Percentiles rank a stretch among this genome's conserved stretches.
These are phyloP conservation scores for Nephila pilipes DNA, from an alignment of 1,140 invertebrate genomes.

Conservation along the genomic window DNA sequence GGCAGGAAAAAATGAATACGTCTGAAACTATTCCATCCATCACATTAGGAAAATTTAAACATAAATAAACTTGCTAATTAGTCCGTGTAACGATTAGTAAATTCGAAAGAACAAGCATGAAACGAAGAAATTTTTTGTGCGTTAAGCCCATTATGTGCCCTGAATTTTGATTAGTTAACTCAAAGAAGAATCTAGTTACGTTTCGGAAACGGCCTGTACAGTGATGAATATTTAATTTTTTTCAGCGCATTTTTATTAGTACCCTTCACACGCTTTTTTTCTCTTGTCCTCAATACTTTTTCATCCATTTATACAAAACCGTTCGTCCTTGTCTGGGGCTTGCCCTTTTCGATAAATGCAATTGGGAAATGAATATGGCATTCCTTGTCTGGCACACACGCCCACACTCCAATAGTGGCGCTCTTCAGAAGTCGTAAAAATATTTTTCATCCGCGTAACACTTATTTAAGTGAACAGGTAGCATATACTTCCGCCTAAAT, in stretches of 20 bases:
- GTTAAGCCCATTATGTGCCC: neutral
- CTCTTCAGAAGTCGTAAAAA: constrained; percentile 32
- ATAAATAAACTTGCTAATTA: neutral
- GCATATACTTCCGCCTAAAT: constrained; percentile 27
- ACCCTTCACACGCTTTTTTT: neutral
- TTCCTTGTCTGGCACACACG: constrained; percentile 32
- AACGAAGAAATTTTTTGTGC: neutral
- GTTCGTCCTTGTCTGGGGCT: neutral
- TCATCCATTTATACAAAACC: neutral
- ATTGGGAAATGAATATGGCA: neutral
- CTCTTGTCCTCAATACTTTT: neutral
- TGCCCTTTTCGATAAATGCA: neutral
- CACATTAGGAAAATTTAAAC: no score
- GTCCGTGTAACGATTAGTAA: neutral
- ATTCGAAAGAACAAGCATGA: neutral
- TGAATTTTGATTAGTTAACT: neutral
- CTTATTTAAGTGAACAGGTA: constrained; percentile 32
- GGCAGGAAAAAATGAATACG: no score
- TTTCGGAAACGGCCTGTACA: neutral
- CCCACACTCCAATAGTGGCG: neutral
- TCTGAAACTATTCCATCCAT: no score
- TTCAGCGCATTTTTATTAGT: neutral
- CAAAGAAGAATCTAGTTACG: neutral
- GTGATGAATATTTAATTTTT: neutral
- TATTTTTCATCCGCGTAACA: constrained; percentile 31